Percentiles rank a stretch among this genome's conserved stretches.
Evolutionary conservation across 1,140 invertebrate genomes (phyloP).

Genomic region (Trichomalopsis sarcophagae): DNA sequence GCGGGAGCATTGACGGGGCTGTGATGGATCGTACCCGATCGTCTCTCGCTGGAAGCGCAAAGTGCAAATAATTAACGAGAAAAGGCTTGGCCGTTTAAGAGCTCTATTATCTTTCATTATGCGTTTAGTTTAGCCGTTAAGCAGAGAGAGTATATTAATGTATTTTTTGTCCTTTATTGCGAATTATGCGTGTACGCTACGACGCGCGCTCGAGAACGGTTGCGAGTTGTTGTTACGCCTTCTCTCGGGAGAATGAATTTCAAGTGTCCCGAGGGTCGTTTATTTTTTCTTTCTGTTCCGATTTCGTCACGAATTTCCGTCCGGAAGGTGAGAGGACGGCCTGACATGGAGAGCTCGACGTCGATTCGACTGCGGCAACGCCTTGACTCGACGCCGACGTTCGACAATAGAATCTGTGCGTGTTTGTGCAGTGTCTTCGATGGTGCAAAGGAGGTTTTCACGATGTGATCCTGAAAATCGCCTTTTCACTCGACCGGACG

Average conservation of each 20-base stretch:
- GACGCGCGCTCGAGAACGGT: conserved; percentile 1
- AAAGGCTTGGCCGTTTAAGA: conserved; percentile 18
- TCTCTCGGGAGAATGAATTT: background rate
- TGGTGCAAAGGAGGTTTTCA: conserved; percentile 33
- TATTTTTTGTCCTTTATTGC: conserved; percentile 37
- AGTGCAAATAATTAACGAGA: conserved; percentile 39
- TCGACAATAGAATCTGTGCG: background rate
- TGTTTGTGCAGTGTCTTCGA: background rate
- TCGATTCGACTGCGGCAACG: background rate
- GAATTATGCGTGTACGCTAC: conserved; percentile 22
- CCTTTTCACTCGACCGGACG: background rate
- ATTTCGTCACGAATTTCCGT: background rate
- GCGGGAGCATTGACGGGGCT: background rate
- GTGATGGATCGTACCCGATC: background rate
- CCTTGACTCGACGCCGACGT: conserved; percentile 3
- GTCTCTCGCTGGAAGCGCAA: conserved; percentile 20
- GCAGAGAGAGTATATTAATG: conserved; percentile 40
- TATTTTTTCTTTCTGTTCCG: background rate
- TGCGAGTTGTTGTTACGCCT: background rate
- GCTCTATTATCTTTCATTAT: conserved; percentile 38
- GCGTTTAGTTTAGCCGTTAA: conserved; percentile 36
- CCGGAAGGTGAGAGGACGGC: background rate
- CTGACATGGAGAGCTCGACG: background rate
- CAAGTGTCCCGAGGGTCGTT: conserved; percentile 15
- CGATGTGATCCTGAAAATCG: conserved; percentile 43